phyloP scores from a whole-genome alignment of 2,888 invertebrate genomes.

The Tipula confusa region DNA sequence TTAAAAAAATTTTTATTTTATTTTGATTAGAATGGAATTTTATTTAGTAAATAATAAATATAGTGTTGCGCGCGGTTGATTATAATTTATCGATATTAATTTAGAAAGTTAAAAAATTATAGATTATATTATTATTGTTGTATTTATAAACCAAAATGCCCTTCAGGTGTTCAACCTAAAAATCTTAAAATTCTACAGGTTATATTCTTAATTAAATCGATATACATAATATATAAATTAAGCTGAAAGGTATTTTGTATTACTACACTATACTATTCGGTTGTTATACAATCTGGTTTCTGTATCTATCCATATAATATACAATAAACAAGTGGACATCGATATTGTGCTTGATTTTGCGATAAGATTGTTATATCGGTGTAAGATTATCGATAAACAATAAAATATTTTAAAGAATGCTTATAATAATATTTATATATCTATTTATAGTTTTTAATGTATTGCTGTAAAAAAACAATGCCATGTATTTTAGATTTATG shows the following conservation, averaged over 20 bases:
- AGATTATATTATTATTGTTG: neutral
- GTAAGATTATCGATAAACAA: neutral
- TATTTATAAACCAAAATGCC: neutral
- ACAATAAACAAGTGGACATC: neutral
- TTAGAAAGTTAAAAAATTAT: neutral
- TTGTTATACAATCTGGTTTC: neutral
- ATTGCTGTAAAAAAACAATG: neutral
- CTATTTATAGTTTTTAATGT: no score
- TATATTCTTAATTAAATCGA: neutral
- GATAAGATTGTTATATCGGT: neutral
- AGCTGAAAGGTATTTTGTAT: conserved; percentile 20
- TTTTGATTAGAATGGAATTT: neutral
- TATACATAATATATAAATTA: no score
- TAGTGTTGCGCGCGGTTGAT: neutral
- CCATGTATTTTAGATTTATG: neutral
- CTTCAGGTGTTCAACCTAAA: conserved; percentile 20
- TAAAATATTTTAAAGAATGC: neutral
- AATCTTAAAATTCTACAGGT: conserved; percentile 10
- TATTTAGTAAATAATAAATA: neutral
- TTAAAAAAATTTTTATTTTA: no score
- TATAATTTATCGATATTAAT: neutral
- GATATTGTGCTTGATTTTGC: neutral
- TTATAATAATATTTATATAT: neutral
- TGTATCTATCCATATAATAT: no score
- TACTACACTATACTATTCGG: neutral